Conservation (phyloP, 2,797 vertebrate species). For the Spondyliosoma cantharus region DNA sequence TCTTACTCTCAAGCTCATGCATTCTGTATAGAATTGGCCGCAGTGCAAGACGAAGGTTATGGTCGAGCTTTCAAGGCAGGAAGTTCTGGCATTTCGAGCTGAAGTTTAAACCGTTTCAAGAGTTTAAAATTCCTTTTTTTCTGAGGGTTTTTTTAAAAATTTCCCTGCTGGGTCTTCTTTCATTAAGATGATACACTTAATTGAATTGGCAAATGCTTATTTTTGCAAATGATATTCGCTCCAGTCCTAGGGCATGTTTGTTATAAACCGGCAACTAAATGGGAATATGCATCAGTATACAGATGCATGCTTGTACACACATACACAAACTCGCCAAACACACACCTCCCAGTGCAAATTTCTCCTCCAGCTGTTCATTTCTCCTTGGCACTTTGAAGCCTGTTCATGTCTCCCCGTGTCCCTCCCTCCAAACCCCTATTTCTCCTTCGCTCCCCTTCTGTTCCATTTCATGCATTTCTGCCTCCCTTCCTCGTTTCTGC, state of each 20-base stretch:
- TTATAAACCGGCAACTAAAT: slow-evolving; percentile 70
- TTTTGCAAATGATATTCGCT: slow-evolving; percentile 73
- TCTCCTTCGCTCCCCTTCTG: slow-evolving; percentile 71
- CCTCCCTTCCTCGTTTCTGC: slow-evolving; percentile 61
- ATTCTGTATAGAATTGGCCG: slow-evolving; percentile 48
- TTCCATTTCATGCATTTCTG: slow-evolving; percentile 68
- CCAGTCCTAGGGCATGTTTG: slow-evolving; percentile 72
- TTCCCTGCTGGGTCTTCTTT: slow-evolving; percentile 50
- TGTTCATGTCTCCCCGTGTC: slow-evolving; percentile 69
- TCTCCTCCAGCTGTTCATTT: slow-evolving; percentile 83
- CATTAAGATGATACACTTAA: slow-evolving; percentile 69
- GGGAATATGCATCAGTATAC: slow-evolving; percentile 67
- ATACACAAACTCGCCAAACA: slow-evolving; percentile 27
- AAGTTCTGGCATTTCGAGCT: slow-evolving; percentile 18
- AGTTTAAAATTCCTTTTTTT: slow-evolving; percentile 17
- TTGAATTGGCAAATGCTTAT: slow-evolving; percentile 77
- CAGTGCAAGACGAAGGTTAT: slow-evolving; percentile 26
- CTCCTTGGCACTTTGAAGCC: slow-evolving; percentile 80
- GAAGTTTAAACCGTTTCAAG: slow-evolving; percentile 26
- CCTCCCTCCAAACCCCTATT: slow-evolving; percentile 73
- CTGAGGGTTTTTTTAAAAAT: slow-evolving; percentile 8
- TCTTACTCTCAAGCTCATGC: slow-evolving; percentile 45
- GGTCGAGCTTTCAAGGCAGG: slow-evolving; percentile 22
- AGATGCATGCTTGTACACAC: slow-evolving; percentile 47
- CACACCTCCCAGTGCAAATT: slow-evolving; percentile 67